Evolutionary conservation across 37 sponge, comb jelly and placozoan genomes (phyloP), one percentile per base, ranked within the genome.

Genomic region (Aplysina aerophoba): DNA sequence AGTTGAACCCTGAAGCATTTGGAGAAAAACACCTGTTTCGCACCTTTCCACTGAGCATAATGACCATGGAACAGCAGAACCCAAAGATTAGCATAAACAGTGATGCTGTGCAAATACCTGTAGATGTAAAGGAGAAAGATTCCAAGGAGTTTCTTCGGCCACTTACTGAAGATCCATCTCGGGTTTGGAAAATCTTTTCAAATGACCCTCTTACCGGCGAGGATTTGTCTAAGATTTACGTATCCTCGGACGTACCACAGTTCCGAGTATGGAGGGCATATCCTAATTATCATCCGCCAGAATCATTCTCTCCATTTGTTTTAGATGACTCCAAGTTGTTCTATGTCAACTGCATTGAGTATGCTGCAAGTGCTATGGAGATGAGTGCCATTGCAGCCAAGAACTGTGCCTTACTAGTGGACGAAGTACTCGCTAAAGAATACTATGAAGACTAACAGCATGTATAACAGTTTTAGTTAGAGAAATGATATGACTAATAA

Each of bases 331-430:
- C 19, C 34, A 92, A 88, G 56, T 53, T 97, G 82, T 88, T 92
- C 37, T 97, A 97, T 53, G 38, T 94, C 68, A 97, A 94, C 50
- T 79, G 85, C 30, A 92, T 97, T 36, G 97, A 97, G 83, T 87
- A 89, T 83, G 94, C 91, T 55, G 94, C 97, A 40, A 97, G 97
- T 86, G 97, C 95, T 0, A 97, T 97, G 97, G 97, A 97, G 71
- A 97, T 97, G 97, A 86, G 87, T 71, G 87, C 83, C 22, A 92
- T 97, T 67, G 91, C 93, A 58, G 94, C 91, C 20, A 94, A 88
- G 87, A 97, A 97, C 63, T 87, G 58, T 11, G 84, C 91, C 28
- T 89, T 95, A 4, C 81, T 95, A 4, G 50, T 75, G 53, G 78
- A 75, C 41, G 54, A 75, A 75, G 24, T 13, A 62, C 64, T 62